phyloP scores from a whole-genome alignment of 2,797 vertebrate genomes.

The Danio aesculapii region DNA sequence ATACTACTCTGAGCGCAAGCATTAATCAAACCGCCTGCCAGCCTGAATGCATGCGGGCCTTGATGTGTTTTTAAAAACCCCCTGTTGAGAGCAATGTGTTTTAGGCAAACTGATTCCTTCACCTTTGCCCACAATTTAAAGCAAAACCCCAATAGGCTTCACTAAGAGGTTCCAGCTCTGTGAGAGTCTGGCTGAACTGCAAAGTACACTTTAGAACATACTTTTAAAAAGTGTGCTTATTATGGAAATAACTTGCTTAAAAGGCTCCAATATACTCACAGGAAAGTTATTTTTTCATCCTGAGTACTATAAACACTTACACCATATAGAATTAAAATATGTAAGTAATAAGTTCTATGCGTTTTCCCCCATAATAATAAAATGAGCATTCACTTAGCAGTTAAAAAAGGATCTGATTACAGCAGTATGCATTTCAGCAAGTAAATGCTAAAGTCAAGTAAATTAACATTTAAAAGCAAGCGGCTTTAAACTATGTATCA shows the following conservation, averaged over 20 bases:
- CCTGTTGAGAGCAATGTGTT: slow-evolving; percentile 63
- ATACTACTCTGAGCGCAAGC: slow-evolving; percentile 61
- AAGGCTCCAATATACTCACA: neutral
- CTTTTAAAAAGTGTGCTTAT: neutral
- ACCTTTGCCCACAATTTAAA: slow-evolving; percentile 48
- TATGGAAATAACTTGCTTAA: neutral
- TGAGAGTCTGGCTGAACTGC: neutral
- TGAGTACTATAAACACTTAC: no score
- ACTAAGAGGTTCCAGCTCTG: slow-evolving; percentile 38
- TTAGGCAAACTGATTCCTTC: slow-evolving; percentile 59
- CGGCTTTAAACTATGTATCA: no score
- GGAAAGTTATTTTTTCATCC: no score
- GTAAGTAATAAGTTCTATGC: no score
- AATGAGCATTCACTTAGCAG: no score
- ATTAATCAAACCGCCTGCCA: slow-evolving; percentile 75
- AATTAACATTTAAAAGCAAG: no score
- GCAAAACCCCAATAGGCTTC: slow-evolving; percentile 35
- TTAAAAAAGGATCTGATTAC: no score
- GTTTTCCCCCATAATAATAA: no score
- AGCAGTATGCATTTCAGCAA: no score
- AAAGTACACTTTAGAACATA: neutral
- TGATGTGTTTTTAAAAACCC: slow-evolving; percentile 68
- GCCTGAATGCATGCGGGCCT: slow-evolving; percentile 45
- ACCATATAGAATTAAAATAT: no score
- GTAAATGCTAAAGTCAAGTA: no score